phyloP scores from a whole-genome alignment of 2,888 invertebrate genomes.

The Lithodes maja region DNA sequence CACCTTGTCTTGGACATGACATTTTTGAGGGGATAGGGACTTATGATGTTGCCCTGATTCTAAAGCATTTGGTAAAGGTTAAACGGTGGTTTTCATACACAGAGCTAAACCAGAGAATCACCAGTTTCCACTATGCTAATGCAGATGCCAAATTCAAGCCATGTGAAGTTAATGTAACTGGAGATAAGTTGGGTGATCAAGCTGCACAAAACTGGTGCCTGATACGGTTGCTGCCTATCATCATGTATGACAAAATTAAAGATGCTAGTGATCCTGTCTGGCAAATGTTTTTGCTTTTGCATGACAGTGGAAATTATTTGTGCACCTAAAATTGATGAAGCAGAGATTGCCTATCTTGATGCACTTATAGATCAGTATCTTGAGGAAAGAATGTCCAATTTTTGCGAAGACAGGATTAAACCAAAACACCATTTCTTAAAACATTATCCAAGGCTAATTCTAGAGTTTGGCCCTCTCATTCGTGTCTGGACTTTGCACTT shows the following conservation, averaged over 20 bases:
- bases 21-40: slow-evolving; percentile 21
- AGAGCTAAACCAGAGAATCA: slow-evolving; percentile 12
- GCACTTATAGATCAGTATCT: slow-evolving; percentile 32
- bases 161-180: slow-evolving; percentile 18
- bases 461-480: slow-evolving; percentile 70
- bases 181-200: slow-evolving; percentile 24
- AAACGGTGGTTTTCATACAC: slow-evolving; percentile 25
- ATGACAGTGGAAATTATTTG: no score
- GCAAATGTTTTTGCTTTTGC: slow-evolving; percentile 10
- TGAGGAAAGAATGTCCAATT: slow-evolving; percentile 23
- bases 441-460: slow-evolving; percentile 70
- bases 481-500: slow-evolving; percentile 71
- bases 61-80: neutral
- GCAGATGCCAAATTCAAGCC: slow-evolving; percentile 25
- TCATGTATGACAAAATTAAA: slow-evolving; percentile 11
- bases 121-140: slow-evolving; percentile 7
- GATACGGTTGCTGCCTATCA: slow-evolving; percentile 15
- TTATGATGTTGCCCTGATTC: slow-evolving; percentile 23
- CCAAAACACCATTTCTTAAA: slow-evolving; percentile 71
- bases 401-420: slow-evolving; percentile 63
- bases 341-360: slow-evolving; percentile 23
- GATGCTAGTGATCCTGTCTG: slow-evolving; percentile 20
- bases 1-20: slow-evolving; percentile 19
- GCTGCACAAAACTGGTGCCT: slow-evolving; percentile 29
- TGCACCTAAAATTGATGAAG: neutral